These are phyloP conservation scores for Leptodactylus fallax DNA, from an alignment of 2,797 vertebrate species.

Conservation along the genomic window DNA sequence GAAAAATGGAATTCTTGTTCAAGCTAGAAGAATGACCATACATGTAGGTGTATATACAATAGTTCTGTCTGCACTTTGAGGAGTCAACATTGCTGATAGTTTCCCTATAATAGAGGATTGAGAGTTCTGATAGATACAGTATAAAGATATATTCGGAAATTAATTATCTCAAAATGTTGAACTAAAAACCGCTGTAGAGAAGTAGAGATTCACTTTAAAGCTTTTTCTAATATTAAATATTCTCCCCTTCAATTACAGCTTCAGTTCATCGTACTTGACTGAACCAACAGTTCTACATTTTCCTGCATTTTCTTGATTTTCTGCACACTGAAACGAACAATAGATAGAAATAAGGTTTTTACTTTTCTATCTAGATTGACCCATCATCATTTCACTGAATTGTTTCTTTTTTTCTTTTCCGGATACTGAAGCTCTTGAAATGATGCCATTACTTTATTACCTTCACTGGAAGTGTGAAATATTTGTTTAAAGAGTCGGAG, in stretches of 20 bases:
- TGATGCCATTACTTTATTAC: constrained; percentile 37
- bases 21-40: too few species aligned
- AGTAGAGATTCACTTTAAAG: not conserved
- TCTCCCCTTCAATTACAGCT: not conserved
- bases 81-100: too few species aligned
- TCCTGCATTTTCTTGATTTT: not conserved
- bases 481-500: constrained; percentile 36
- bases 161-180: not conserved
- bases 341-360: not conserved
- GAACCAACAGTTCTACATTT: not conserved
- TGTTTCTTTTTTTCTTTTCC: not conserved
- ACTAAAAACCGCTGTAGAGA: not conserved
- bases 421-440: constrained; percentile 18
- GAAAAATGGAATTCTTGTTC: too few species aligned
- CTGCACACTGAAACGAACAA: not conserved
- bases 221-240: not conserved
- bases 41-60: too few species aligned
- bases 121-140: not conserved
- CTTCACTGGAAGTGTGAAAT: constrained; percentile 39
- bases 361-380: constrained; percentile 21
- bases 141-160: not conserved
- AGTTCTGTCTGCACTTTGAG: too few species aligned
- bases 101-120: not conserved
- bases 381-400: not conserved
- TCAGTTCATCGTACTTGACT: not conserved